Evolutionary conservation across 2,797 vertebrate genomes (phyloP).

Genomic region (Liparis tanakae): DNA sequence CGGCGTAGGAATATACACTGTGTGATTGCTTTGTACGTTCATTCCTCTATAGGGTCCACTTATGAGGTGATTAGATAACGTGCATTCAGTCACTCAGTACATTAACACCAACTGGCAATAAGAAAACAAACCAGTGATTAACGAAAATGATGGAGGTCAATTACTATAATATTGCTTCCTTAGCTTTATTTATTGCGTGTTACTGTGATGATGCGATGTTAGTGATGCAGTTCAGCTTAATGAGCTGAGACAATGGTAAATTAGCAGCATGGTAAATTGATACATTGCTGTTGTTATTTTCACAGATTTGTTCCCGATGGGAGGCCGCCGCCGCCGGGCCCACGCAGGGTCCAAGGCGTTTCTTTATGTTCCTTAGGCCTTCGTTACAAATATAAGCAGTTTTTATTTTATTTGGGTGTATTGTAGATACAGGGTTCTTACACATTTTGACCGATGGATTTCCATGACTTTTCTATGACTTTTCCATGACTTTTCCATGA

Average conservation of each 20-base stretch:
- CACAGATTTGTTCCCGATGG: conserved; percentile 51
- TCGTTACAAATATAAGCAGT: conserved; percentile 17
- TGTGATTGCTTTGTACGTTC: conserved; percentile 10
- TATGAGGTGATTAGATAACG: conserved; percentile 45
- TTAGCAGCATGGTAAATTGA: conserved; percentile 67
- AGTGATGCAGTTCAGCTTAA: conserved; percentile 65
- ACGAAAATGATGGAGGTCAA: conserved; percentile 55
- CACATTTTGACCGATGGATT: too few relatives aligned
- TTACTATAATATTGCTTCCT: conserved; percentile 52
- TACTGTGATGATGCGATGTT: conserved; percentile 67
- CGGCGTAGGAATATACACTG: neutral
- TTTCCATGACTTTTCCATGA: too few relatives aligned
- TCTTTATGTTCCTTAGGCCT: conserved; percentile 10
- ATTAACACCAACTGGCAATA: conserved; percentile 31
- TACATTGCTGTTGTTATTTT: conserved; percentile 65
- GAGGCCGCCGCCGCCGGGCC: conserved; percentile 45
- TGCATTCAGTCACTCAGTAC: conserved; percentile 17
- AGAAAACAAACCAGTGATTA: conserved; percentile 60
- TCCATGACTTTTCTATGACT: too few relatives aligned
- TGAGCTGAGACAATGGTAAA: conserved; percentile 68
- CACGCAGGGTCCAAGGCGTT: conserved; percentile 14
- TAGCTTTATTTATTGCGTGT: conserved; percentile 68
- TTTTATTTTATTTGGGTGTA: neutral
- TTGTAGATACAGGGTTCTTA: too few relatives aligned
- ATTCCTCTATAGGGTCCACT: conserved; percentile 15